Evolutionary conservation across 2,113 vertebrate species (phyloP), one percentile per base, ranked within the genome.

Genomic region (Corythaixoides concolor): DNA sequence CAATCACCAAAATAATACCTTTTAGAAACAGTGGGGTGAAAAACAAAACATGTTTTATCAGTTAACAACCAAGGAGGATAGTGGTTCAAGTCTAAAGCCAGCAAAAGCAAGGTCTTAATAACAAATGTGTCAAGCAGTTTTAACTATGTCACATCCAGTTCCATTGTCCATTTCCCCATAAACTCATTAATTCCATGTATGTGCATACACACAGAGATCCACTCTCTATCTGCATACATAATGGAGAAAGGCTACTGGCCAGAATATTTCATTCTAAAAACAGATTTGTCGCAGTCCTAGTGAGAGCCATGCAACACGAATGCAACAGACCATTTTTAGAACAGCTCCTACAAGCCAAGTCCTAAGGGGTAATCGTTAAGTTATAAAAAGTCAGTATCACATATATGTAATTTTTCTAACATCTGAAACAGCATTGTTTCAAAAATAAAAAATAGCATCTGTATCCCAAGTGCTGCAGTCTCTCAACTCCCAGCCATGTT

Each of bases 101-200:
- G 47, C 45, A 93, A 96, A 94, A 95, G 63, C 90, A 95, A 92
- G 56, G 43, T 89, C 64, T 72, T 91, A 66, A 55, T 41, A 92
- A 92, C 35, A 72, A 50, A 79, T 17, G 26, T 35, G 26, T 45
- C 72, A 91, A 76, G 76, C 76, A 64, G 35, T 68, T 90, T 85
- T 52, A 80, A 77, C 26, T 77, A 80, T 22, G 69, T 73, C 73
- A 89, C 77, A 89, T 82, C 53, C 76, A 90, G 52, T 72, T 97
- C 68, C 94, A 94, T 16, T 92, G 83, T 94, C 90, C 80, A 90
- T 78, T 95, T 93, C 87, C 91, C 91, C 62, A 72, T 53, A 88
- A 93, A 75, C 19, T 89, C 39, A 58, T 2, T 14, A 91, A 85
- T 85, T 68, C 30, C 35, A 76, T 0, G 9, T 41, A 72, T 58